Conservation (phyloP, 2,113 vertebrate genomes). For the Salminus brasiliensis region DNA sequence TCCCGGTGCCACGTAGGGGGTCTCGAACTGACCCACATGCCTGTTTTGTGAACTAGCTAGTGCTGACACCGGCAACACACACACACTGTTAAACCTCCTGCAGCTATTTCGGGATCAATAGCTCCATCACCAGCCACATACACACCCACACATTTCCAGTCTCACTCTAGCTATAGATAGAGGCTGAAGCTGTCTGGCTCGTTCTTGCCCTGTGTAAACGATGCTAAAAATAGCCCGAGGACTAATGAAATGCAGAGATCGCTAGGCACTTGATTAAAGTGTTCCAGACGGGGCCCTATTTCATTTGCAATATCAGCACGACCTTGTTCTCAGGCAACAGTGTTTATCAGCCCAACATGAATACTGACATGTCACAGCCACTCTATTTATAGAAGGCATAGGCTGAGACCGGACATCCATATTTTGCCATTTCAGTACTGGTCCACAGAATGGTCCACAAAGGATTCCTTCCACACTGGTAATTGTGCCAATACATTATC, state of each 20-base stretch:
- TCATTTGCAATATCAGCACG: conserved; percentile 36
- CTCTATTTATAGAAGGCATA: neutral
- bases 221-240: conserved; percentile 53
- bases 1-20: neutral
- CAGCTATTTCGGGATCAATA: conserved; percentile 53
- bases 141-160: conserved; percentile 28
- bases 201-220: conserved; percentile 49
- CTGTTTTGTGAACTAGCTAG: neutral
- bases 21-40: neutral
- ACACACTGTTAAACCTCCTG: conserved; percentile 30
- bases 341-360: conserved; percentile 19
- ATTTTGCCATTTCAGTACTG: neutral
- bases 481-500: neutral
- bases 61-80: conserved; percentile 36
- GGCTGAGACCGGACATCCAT: too few species aligned
- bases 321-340: conserved; percentile 23
- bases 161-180: conserved; percentile 53
- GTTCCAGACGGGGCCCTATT: conserved; percentile 44
- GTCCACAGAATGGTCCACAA: neutral
- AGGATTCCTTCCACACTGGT: neutral
- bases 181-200: conserved; percentile 41
- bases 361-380: neutral
- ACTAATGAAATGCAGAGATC: conserved; percentile 60
- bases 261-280: conserved; percentile 46
- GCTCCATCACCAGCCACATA: conserved; percentile 27